phyloP scores from a whole-genome alignment of 2,113 vertebrate species.

The Gyps fulvus region DNA sequence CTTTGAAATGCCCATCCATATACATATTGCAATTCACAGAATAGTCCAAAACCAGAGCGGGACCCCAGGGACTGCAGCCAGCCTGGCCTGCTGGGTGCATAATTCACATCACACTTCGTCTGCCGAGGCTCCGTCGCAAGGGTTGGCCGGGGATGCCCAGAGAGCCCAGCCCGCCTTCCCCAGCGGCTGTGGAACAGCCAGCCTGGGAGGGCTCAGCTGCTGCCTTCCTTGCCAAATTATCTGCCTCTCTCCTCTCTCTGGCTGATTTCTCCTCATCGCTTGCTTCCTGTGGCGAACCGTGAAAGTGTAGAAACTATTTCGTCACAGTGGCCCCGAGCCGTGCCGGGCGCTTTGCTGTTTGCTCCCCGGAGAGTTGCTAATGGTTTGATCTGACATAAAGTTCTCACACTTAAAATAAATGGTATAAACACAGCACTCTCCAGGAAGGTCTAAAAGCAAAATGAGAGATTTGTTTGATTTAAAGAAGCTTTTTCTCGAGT shows the following conservation, averaged over 20 bases:
- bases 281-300: background rate
- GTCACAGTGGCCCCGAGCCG: accelerated
- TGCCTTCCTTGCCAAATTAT: background rate
- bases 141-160: background rate
- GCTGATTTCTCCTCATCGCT: background rate
- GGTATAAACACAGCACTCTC: background rate
- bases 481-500: background rate
- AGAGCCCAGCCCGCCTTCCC: background rate
- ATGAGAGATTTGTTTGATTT: background rate
- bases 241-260: background rate
- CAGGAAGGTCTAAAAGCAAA: background rate
- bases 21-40: background rate
- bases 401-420: background rate
- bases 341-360: background rate
- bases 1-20: background rate
- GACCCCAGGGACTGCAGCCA: background rate
- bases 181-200: background rate
- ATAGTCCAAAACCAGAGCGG: accelerated
- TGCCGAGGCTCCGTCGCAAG: background rate
- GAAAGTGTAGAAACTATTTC: background rate
- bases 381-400: background rate
- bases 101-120: accelerated
- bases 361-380: background rate
- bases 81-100: background rate
- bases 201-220: background rate